Evolutionary conservation across 2,888 invertebrate genomes (phyloP).

Genomic region (Neocrepidodera transversa): DNA sequence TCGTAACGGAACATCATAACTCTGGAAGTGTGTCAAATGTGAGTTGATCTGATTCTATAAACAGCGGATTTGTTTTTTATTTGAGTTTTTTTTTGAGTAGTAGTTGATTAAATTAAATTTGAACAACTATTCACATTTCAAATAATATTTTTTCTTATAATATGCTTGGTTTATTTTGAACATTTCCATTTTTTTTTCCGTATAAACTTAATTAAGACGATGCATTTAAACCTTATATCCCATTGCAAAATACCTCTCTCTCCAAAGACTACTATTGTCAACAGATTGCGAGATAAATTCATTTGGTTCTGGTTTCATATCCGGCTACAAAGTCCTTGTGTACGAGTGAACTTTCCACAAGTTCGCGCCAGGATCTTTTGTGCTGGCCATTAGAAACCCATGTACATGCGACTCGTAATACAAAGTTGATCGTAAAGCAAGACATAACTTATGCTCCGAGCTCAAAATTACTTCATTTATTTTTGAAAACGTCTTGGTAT

Average conservation of each 20-base stretch:
- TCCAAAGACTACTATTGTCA: not conserved
- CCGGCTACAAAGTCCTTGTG: slow-evolving; percentile 3
- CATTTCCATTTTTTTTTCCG: no score
- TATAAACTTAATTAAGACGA: no score
- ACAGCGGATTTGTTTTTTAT: no score
- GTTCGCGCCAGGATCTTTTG: slow-evolving; percentile 10
- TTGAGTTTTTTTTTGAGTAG: no score
- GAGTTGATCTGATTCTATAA: not conserved
- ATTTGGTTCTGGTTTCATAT: not conserved
- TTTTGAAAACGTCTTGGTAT: not conserved
- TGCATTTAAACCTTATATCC: no score
- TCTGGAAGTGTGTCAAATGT: not conserved
- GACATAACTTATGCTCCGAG: not conserved
- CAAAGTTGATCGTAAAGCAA: slow-evolving; percentile 10
- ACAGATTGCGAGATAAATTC: not conserved
- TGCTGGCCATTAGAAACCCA: slow-evolving; percentile 13
- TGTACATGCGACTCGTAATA: slow-evolving; percentile 10
- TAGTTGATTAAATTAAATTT: no score
- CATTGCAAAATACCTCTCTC: no score
- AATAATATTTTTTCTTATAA: no score
- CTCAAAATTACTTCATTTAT: slow-evolving; percentile 10
- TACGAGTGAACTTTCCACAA: slow-evolving; percentile 7
- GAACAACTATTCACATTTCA: no score
- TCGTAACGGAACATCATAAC: not conserved
- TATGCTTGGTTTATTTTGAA: no score